phyloP scores from a whole-genome alignment of 1,140 invertebrate genomes.

The Diabrotica virgifera region DNA sequence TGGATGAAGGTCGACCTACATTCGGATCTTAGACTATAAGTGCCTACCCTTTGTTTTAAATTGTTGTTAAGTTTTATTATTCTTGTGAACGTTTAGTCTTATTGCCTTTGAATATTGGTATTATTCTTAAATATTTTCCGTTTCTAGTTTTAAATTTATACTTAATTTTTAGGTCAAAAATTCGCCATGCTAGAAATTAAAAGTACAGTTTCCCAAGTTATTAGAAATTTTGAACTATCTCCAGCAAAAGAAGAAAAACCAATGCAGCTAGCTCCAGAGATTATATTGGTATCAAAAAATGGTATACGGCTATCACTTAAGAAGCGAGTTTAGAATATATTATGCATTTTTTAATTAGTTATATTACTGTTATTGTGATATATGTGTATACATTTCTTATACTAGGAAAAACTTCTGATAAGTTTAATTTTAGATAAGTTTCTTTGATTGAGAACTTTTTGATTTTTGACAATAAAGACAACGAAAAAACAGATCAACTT shows the following conservation, averaged over 20 bases:
- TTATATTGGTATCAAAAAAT: conserved; percentile 4
- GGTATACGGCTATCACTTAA: not conserved
- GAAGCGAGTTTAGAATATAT: not conserved
- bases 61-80: no score
- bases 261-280: not conserved
- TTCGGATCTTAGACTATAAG: no score
- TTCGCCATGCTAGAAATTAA: not conserved
- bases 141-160: not conserved
- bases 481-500: no score
- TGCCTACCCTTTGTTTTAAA: no score
- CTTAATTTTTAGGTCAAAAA: not conserved
- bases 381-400: no score
- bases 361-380: no score
- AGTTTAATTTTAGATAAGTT: no score
- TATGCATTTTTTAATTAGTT: no score
- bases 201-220: not conserved
- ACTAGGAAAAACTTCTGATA: no score
- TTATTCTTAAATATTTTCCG: not conserved
- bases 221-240: conserved; percentile 4
- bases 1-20: no score
- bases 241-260: not conserved
- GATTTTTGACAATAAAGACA: no score
- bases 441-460: no score
- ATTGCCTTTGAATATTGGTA: not conserved
- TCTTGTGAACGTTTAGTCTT: not conserved